Conservation (phyloP, 2,888 invertebrate species). For the Pachliopta kotzebuea region DNA sequence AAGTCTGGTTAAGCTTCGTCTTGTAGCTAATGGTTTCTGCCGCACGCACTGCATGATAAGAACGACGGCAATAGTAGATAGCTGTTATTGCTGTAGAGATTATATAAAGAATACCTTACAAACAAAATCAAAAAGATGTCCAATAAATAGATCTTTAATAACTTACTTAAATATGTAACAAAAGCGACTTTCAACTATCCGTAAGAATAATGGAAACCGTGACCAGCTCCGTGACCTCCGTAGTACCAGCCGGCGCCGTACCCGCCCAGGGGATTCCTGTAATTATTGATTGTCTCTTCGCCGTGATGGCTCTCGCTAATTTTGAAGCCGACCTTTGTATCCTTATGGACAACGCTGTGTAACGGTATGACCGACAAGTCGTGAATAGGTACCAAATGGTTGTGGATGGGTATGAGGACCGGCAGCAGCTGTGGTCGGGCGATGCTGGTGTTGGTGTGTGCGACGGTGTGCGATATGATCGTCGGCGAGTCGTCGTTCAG, state of each 20-base stretch:
- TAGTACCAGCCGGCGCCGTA: slow-evolving; percentile 62
- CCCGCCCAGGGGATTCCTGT: slow-evolving; percentile 63
- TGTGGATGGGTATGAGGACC: slow-evolving; percentile 45
- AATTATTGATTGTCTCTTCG: slow-evolving; percentile 47
- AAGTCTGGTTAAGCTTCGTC: too few species aligned
- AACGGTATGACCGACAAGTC: slow-evolving; percentile 67
- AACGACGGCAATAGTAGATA: too few species aligned
- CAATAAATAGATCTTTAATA: slow-evolving; percentile 20
- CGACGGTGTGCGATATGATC: slow-evolving; percentile 46
- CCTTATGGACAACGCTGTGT: slow-evolving; percentile 41
- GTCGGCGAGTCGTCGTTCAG: slow-evolving; percentile 47
- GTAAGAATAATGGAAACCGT: slow-evolving; percentile 63
- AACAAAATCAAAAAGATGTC: neutral
- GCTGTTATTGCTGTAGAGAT: too few species aligned
- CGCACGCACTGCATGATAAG: too few species aligned
- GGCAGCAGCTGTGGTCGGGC: slow-evolving; percentile 52
- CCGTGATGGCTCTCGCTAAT: slow-evolving; percentile 41
- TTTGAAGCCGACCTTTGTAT: slow-evolving; percentile 31
- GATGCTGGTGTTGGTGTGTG: slow-evolving; percentile 46
- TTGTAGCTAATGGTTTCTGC: too few species aligned
- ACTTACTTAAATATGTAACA: slow-evolving; percentile 6
- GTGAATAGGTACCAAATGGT: slow-evolving; percentile 53
- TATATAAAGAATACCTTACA: too few species aligned
- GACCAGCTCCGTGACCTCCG: slow-evolving; percentile 69
- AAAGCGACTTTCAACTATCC: slow-evolving; percentile 39